Evolutionary conservation across 2,113 vertebrate genomes (phyloP).

Genomic region (Brachypodius melanocephalos): DNA sequence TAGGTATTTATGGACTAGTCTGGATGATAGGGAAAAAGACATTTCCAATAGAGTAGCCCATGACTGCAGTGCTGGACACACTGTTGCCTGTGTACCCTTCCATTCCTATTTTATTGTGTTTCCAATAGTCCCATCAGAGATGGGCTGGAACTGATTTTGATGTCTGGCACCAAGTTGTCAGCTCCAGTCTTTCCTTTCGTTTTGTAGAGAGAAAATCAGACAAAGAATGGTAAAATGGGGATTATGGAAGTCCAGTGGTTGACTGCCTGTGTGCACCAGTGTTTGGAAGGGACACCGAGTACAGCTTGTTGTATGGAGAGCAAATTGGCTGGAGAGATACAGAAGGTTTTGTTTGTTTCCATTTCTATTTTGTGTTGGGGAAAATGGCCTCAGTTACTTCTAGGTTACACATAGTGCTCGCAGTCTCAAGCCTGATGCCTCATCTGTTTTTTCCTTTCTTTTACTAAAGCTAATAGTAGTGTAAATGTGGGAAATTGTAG

Average conservation of each 20-base stretch:
- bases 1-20: neutral
- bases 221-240: neutral
- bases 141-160: neutral
- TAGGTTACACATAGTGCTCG: slow-evolving; percentile 44
- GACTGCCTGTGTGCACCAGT: neutral
- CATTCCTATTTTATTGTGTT: neutral
- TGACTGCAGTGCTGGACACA: neutral
- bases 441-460: slow-evolving; percentile 68
- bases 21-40: neutral
- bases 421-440: slow-evolving; percentile 60
- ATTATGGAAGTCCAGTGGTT: neutral
- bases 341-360: slow-evolving; percentile 31
- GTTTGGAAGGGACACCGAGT: neutral
- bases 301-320: neutral
- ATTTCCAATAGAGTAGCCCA: neutral
- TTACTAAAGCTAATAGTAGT: slow-evolving; percentile 70
- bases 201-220: neutral
- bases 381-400: slow-evolving; percentile 36
- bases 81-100: neutral
- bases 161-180: neutral
- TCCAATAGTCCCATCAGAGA: neutral
- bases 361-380: neutral
- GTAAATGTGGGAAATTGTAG: slow-evolving; percentile 66
- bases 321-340: neutral
- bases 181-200: neutral